Evolutionary conservation across 1,140 invertebrate genomes (phyloP).

Genomic region (Bicyclus anynana): DNA sequence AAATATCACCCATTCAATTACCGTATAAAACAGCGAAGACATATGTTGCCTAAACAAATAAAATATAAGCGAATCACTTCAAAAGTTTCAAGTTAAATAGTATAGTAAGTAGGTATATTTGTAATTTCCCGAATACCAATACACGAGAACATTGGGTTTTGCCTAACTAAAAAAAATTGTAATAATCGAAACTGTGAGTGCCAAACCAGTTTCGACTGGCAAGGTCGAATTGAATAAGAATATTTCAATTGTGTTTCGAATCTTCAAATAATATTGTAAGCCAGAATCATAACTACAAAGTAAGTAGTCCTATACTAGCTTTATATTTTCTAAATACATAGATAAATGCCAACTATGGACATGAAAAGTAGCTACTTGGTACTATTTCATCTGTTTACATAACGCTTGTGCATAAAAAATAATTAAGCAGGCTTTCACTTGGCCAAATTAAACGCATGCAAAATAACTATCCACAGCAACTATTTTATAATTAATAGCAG

Average conservation of each 20-base stretch:
- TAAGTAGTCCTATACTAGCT: no score
- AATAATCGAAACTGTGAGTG: conserved; percentile 54
- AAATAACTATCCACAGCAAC: conserved; percentile 1
- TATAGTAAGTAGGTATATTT: no score
- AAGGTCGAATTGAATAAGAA: conserved; percentile 56
- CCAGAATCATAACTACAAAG: background rate
- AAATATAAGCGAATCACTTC: no score
- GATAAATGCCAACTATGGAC: no score
- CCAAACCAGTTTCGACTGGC: conserved; percentile 58
- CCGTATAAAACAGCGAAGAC: no score
- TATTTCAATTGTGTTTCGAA: conserved; percentile 38
- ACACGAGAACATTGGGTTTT: conserved; percentile 10
- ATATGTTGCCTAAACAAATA: no score
- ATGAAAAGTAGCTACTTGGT: no score
- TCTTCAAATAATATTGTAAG: background rate
- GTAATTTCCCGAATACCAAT: background rate
- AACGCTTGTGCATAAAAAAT: background rate
- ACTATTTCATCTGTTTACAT: background rate
- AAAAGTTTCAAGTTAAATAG: no score
- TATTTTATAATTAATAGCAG: background rate
- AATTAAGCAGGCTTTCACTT: background rate
- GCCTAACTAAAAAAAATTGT: conserved; percentile 18
- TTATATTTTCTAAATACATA: no score
- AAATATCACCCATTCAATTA: no score
- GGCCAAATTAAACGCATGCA: conserved; percentile 2